Percentiles rank a stretch among this genome's conserved stretches.
Evolutionary conservation across 2,888 invertebrate species (phyloP).

Genomic region (Pimpla rufipes): DNA sequence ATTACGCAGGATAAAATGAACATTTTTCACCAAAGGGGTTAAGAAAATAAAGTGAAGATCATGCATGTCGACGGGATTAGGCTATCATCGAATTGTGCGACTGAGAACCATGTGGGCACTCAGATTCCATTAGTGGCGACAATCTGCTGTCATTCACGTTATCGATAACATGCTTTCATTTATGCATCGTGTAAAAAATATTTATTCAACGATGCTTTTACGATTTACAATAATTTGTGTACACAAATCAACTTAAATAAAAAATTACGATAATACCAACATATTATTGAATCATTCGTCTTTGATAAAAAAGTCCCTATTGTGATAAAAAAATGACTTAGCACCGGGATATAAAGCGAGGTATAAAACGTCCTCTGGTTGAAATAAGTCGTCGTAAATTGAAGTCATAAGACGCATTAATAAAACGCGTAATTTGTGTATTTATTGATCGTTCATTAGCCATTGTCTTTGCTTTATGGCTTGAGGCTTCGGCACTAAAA

Average conservation of each 20-base stretch:
- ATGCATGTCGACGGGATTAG: neutral
- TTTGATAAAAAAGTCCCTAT: neutral
- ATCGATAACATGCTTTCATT: neutral
- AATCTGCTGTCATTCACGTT: neutral
- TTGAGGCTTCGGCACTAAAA: neutral
- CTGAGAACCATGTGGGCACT: neutral
- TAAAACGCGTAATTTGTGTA: neutral
- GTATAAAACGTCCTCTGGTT: neutral
- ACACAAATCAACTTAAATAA: neutral
- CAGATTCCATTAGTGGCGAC: neutral
- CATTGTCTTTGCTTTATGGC: neutral
- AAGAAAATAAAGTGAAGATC: neutral
- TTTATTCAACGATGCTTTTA: neutral
- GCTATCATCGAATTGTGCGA: neutral
- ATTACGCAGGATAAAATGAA: constrained; percentile 20
- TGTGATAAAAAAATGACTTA: neutral
- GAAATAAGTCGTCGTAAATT: neutral
- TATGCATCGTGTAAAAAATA: neutral
- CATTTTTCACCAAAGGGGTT: neutral
- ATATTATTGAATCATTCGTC: neutral
- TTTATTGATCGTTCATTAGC: neutral
- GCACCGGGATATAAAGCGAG: neutral
- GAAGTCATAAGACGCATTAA: neutral
- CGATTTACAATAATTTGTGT: neutral
- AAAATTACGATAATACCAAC: neutral